Conservation (phyloP, 2,888 invertebrate species). For the Cetonia aurata region DNA sequence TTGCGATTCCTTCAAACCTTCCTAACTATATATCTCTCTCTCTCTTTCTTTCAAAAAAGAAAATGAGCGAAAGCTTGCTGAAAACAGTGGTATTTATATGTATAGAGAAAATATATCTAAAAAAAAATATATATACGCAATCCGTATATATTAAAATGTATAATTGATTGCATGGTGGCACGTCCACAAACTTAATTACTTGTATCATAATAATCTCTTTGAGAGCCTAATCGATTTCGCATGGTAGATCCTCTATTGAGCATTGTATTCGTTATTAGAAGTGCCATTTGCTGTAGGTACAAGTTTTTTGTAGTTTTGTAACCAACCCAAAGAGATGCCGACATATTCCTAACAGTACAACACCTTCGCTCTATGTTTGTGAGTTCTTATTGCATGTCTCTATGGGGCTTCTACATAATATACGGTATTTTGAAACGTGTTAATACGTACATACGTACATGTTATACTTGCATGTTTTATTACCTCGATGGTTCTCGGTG, state of each 20-base stretch:
- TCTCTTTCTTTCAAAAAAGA: conserved; percentile 25
- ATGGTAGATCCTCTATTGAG: conserved; percentile 64
- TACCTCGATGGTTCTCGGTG: conserved; percentile 21
- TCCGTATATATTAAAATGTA: conserved; percentile 39
- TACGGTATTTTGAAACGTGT: conserved; percentile 34
- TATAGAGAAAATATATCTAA: conserved; percentile 18
- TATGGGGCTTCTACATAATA: conserved; percentile 54
- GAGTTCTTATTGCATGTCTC: conserved; percentile 58
- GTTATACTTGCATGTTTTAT: conserved; percentile 58
- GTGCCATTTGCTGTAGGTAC: conserved; percentile 66
- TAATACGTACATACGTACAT: conserved; percentile 55
- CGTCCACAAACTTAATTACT: conserved; percentile 52
- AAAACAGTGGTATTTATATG: conserved; percentile 32
- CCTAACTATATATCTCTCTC: conserved; percentile 5
- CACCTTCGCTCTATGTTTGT: conserved; percentile 57
- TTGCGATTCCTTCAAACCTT: background rate
- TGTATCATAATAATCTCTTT: conserved; percentile 51
- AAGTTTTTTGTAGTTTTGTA: conserved; percentile 65
- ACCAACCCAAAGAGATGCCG: conserved; percentile 66
- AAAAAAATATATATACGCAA: conserved; percentile 18
- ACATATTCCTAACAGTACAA: background rate
- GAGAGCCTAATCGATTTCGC: conserved; percentile 63
- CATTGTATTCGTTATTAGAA: conserved; percentile 63
- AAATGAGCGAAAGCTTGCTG: conserved; percentile 1
- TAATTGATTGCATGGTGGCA: conserved; percentile 54